A percentile compares a stretch with the other conserved stretches of the same genome.
Evolutionary conservation across 2,888 invertebrate species (phyloP).

Genomic region (Tenodera sinensis): DNA sequence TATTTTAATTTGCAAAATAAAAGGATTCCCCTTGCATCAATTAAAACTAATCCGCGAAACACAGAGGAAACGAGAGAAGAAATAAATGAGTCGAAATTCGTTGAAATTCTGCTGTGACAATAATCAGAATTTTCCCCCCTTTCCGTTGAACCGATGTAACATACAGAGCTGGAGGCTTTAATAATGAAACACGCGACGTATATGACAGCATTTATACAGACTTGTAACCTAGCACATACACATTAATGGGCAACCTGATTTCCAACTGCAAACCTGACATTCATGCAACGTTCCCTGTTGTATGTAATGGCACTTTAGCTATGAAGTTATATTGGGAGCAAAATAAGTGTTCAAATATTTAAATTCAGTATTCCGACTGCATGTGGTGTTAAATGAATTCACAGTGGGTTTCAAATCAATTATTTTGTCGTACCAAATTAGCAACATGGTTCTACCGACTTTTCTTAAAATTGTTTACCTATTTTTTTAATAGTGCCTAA

Average conservation of each 20-base stretch:
- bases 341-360: neutral
- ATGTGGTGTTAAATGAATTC: neutral
- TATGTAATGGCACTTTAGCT: neutral
- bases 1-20: neutral
- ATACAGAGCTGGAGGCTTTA: neutral
- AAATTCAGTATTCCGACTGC: neutral
- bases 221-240: neutral
- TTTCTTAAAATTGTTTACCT: too few species aligned
- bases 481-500: too few species aligned
- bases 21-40: neutral
- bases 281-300: neutral
- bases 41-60: neutral
- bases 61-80: neutral
- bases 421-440: too few species aligned
- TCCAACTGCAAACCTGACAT: neutral
- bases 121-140: neutral
- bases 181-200: neutral
- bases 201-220: neutral
- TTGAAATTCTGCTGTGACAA: neutral
- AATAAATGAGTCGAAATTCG: neutral
- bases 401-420: neutral
- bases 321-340: neutral
- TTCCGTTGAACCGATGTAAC: neutral
- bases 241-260: neutral
- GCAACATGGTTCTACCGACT: too few species aligned